Evolutionary conservation across 2,888 invertebrate species (phyloP).

Genomic region (Tillus elongatus): DNA sequence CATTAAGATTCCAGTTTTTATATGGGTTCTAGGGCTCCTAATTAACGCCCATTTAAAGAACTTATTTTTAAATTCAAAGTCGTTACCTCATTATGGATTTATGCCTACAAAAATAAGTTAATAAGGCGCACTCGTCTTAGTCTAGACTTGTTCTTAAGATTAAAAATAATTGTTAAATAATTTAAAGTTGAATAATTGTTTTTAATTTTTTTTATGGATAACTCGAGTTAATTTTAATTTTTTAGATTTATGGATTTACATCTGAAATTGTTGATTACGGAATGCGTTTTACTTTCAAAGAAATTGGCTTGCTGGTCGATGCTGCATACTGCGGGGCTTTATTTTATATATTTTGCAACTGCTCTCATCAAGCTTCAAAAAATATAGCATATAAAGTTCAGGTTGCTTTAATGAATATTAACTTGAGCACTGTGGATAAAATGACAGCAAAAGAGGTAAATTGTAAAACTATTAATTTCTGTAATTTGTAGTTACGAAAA

Average conservation of each 20-base stretch:
- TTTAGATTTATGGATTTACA: conserved; percentile 52
- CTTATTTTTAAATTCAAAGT: too few relatives aligned
- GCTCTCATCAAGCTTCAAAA: conserved; percentile 55
- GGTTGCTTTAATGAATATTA: conserved; percentile 50
- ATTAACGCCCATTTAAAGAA: too few relatives aligned
- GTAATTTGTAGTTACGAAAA: too few relatives aligned
- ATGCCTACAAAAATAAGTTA: too few relatives aligned
- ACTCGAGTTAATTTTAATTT: conserved; percentile 7
- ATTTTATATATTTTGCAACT: conserved; percentile 57
- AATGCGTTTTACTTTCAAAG: conserved; percentile 56
- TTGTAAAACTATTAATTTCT: conserved; percentile 5
- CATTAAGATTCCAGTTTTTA: too few relatives aligned
- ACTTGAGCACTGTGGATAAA: conserved; percentile 49
- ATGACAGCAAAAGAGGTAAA: conserved; percentile 53
- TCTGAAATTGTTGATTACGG: conserved; percentile 61
- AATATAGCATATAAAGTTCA: conserved; percentile 58
- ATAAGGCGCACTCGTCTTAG: too few relatives aligned
- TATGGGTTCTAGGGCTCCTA: too few relatives aligned
- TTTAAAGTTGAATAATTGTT: too few relatives aligned
- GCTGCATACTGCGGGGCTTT: conserved; percentile 52
- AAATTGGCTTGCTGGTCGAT: conserved; percentile 56
- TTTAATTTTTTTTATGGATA: too few relatives aligned
- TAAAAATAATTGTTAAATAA: too few relatives aligned
- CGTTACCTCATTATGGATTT: too few relatives aligned
- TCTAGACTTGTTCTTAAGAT: too few relatives aligned